Base-by-base conservation (phyloP, 2,888 invertebrate genomes). In the Rhaphigaster nebulosa region DNA sequence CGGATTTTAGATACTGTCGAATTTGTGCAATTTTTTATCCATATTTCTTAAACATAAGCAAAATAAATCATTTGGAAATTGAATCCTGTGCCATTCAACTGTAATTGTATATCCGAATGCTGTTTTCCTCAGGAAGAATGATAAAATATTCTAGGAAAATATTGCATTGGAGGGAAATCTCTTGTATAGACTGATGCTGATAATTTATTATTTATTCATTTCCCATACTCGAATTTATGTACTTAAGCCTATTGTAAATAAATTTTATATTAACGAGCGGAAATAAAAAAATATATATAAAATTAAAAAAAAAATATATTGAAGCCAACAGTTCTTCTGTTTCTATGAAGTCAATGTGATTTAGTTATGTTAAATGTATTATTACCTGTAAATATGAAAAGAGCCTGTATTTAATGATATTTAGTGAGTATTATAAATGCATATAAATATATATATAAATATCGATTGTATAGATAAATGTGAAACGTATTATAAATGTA, bases 391-490 rank as follows among this genome's bases (percentile, higher is more conserved):
- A 52, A 90, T 90, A 90, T 87, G 60, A 87, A 90, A 52, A 90
- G 90, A 91, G 91, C 90, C 90, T 91, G 91, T 91, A 91, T 91
- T 91, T 91, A 91, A 90, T 76, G 38, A 90, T 90, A 90, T 84
- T 87, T 87, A 90, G 90, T 60, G 87, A 90, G 90, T 90, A 90
- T 89, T 90, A 90, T 80, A 90, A 52, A 90, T 50, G 70, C 88
- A 60, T 88, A 90, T 84, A 90, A 80, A 89, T 80, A 90, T 84
- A 90, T 90, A 90, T 87, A 90, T 90, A 90, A 80, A 87, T 87
- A 87, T 87, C 70, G 65, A 91, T 91, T 92, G 92, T 92, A 92
- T 92, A 92, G 91, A 87, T 91, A 92, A 90, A 91, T 91, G 91
- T 91, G 92, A 91, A 91, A 60, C 87, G 90, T 92, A 87, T 65